These are phyloP conservation scores for Scaptomyza graminum DNA, from an alignment of 1,140 invertebrate species.

Conservation along the genomic window DNA sequence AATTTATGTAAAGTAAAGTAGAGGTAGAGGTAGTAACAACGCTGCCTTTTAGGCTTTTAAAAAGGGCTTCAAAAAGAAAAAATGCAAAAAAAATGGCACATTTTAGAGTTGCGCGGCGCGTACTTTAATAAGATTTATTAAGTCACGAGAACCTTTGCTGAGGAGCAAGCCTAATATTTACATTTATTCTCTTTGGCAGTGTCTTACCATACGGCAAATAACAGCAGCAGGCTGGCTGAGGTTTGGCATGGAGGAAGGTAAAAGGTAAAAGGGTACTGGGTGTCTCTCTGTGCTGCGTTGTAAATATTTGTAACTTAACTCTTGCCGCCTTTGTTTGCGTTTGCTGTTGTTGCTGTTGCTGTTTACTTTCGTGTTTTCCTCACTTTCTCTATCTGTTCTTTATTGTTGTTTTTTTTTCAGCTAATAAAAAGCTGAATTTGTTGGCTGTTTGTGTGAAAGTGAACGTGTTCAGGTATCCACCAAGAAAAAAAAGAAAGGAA, in stretches of 20 bases:
- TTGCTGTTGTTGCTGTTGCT: constrained; percentile 56
- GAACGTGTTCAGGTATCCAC: constrained; percentile 39
- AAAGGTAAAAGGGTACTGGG: not conserved
- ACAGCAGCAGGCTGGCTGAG: not conserved
- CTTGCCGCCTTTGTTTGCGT: constrained; percentile 70
- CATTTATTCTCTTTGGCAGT: constrained; percentile 61
- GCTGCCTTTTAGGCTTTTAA: constrained; percentile 23
- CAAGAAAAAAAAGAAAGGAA: constrained; percentile 63
- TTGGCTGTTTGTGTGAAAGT: constrained; percentile 46
- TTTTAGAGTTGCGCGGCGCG: constrained; percentile 59
- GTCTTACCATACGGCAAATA: constrained; percentile 62
- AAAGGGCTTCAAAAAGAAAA: constrained; percentile 9
- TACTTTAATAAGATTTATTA: constrained; percentile 81
- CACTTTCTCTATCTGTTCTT: constrained; percentile 7
- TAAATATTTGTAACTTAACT: constrained; percentile 81
- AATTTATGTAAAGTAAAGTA: constrained; percentile 63
- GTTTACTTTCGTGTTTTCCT: constrained; percentile 61
- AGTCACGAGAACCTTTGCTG: constrained; percentile 47
- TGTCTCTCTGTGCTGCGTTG: constrained; percentile 44
- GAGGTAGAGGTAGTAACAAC: constrained; percentile 32
- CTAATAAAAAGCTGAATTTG: constrained; percentile 76
- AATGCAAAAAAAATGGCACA: constrained; percentile 49
- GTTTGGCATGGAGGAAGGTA: not conserved
- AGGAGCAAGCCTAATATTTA: constrained; percentile 51
- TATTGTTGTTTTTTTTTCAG: constrained; percentile 61